Base-by-base conservation (phyloP, 2,113 vertebrate species). In the Solea senegalensis region DNA sequence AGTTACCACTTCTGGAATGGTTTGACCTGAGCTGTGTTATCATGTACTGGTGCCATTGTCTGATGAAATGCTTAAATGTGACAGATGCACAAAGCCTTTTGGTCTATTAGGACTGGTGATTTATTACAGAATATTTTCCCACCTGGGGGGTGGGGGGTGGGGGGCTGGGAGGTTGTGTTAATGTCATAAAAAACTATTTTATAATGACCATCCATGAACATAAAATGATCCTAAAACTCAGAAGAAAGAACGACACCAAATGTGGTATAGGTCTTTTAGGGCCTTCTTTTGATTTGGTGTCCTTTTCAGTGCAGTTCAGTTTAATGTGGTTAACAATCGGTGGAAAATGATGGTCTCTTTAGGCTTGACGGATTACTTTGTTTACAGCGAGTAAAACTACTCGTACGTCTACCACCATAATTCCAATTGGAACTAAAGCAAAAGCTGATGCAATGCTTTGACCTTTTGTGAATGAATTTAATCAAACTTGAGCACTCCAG, bases 401-500 rank as follows among this genome's bases (percentile, higher is more conserved):
- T 76, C 28, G 11, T 63, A 39, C 46, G 4, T 51, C 57, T 40
- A 64, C 46, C 16, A 76, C 60, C 62, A 73, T 27, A 74, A 82
- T 65, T 82, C 78, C 78, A 62, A 40, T 72, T 90, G 85, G 82
- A 86, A 70, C 78, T 85, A 88, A 75, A 80, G 68, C 88, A 81
- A 92, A 87, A 52, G 49, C 50, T 63, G 73, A 75, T 78, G 58
- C 71, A 1, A 21, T 21, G 34, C 3, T 85, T 81, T 94, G 92
- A 94, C 92, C 89, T 94, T 92, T 92, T 88, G 89, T 69, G 91
- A 89, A 83, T 91, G 87, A 92, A 94, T 94, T 83, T 7, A 78
- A 94, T 93, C 92, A 93, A 94, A 93, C 87, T 80, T 88, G 91
- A 95, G 91, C 91, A 93, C 91, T 93, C 95, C 91, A 93, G 86